A percentile compares a stretch with the other conserved stretches of the same genome.
phyloP scores from a whole-genome alignment of 2,797 vertebrate genomes.

The Delichon dasypus region DNA sequence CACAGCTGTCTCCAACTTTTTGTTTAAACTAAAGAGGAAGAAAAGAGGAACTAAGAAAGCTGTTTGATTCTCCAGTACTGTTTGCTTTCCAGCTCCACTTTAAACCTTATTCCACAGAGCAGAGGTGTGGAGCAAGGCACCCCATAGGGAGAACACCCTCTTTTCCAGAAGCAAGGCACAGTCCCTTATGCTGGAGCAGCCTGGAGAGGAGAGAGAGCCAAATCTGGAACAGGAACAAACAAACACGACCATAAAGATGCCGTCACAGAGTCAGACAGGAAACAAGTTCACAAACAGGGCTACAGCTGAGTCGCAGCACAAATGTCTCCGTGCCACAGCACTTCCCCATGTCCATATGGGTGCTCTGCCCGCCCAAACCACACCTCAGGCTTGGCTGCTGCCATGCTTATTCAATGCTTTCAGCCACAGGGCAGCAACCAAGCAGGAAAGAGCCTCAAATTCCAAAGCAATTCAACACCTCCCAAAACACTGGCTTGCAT shows the following conservation, averaged over 20 bases:
- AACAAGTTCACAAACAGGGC: neutral
- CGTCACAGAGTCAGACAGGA: neutral
- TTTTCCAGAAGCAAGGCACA: neutral
- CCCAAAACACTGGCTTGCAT: neutral
- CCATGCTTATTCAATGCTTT: rapidly evolving
- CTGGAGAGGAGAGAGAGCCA: neutral
- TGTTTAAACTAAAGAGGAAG: neutral
- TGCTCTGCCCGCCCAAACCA: rapidly evolving
- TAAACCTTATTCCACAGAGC: neutral
- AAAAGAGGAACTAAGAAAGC: neutral
- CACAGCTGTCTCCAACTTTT: neutral
- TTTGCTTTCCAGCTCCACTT: neutral
- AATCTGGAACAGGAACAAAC: neutral
- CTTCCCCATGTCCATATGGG: rapidly evolving
- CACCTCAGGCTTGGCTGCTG: neutral
- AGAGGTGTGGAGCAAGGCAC: neutral
- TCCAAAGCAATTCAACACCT: neutral
- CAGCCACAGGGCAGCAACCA: neutral
- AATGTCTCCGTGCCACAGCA: neutral
- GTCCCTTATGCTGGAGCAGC: neutral
- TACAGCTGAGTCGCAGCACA: neutral
- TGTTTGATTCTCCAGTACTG: neutral
- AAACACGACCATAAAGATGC: neutral
- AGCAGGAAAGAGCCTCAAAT: neutral
- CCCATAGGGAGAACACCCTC: neutral